phyloP scores from a whole-genome alignment of 2,888 invertebrate species.

The Girardia tigrina region DNA sequence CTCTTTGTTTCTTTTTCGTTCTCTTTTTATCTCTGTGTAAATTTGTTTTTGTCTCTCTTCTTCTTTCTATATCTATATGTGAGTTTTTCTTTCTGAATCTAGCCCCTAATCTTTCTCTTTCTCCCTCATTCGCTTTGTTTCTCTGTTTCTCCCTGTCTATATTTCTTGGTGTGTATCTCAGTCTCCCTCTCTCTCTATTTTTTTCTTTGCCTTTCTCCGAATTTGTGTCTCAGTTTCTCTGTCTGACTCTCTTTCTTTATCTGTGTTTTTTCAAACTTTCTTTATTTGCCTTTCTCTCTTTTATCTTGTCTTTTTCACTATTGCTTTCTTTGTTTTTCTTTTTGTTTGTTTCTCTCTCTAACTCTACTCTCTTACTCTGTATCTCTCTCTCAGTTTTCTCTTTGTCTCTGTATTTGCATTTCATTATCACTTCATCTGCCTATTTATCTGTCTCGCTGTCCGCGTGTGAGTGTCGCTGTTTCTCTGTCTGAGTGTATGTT shows the following conservation, averaged over 20 bases:
- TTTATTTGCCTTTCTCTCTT: slow-evolving; percentile 4
- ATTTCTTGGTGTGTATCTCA: slow-evolving; percentile 6
- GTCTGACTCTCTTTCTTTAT: slow-evolving; percentile 6
- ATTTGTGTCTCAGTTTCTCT: slow-evolving; percentile 8
- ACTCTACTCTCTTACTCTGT: slow-evolving; percentile 26
- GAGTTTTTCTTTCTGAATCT: neutral
- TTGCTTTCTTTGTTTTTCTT: neutral
- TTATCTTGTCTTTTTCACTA: neutral
- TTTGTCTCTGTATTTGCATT: no score
- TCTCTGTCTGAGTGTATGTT: no score
- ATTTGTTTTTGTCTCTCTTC: neutral
- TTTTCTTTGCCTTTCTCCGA: slow-evolving; percentile 9
- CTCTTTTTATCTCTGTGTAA: no score
- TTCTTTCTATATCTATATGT: neutral
- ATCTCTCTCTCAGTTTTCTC: slow-evolving; percentile 17
- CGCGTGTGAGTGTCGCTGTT: no score
- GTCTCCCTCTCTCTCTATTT: slow-evolving; percentile 17
- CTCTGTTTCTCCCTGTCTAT: slow-evolving; percentile 9
- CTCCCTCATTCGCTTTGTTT: slow-evolving; percentile 5
- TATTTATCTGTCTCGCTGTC: no score
- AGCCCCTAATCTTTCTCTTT: neutral
- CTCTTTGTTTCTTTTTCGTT: no score
- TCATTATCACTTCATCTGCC: no score
- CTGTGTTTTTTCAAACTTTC: slow-evolving; percentile 11
- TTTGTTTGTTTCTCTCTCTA: neutral